Evolutionary conservation across 2,113 vertebrate genomes (phyloP), one percentile per base, ranked within the genome.

Genomic region (Gnathonemus longibarbis): DNA sequence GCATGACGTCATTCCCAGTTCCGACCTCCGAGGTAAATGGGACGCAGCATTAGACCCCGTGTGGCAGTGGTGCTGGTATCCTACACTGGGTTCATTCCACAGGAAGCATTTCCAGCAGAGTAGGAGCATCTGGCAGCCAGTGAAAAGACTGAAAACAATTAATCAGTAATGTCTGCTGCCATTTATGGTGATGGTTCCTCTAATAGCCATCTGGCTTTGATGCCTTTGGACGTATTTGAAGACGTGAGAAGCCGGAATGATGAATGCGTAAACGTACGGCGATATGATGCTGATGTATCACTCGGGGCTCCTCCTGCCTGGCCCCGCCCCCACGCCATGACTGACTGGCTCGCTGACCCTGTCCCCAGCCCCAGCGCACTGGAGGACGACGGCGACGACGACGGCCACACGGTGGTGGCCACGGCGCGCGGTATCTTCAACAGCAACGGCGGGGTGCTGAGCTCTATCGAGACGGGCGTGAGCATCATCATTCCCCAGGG

Each of bases 401-500:
- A 99, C 0, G 97, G 97, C 48, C 98, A 99, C 94, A 99, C 98
- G 0, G 98, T 99, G 90, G 98, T 99, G 17, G 98, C 98, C 89
- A 99, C 98, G 4, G 98, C 98, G 77, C 96, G 98, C 49, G 98
- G 98, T 0, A 95, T 99, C 87, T 99, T 99, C 93, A 99, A 98
- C 95, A 95, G 94, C 92, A 99, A 99, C 13, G 98, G 98, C 2
- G 98, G 98, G 4, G 98, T 99, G 13, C 90, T 99, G 94, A 99
- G 98, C 94, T 99, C 98, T 91, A 98, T 99, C 45, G 98, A 99
- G 95, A 99, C 98, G 1, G 98, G 98, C 3, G 98, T 99, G 90
- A 99, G 98, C 95, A 99, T 99, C 86, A 99, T 99, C 91, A 99
- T 99, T 94, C 98, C 98, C 0, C 98, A 99, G 94, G 98, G 98